Conservation (phyloP, 1,140 invertebrate species). For the Leptinotarsa defecta region DNA sequence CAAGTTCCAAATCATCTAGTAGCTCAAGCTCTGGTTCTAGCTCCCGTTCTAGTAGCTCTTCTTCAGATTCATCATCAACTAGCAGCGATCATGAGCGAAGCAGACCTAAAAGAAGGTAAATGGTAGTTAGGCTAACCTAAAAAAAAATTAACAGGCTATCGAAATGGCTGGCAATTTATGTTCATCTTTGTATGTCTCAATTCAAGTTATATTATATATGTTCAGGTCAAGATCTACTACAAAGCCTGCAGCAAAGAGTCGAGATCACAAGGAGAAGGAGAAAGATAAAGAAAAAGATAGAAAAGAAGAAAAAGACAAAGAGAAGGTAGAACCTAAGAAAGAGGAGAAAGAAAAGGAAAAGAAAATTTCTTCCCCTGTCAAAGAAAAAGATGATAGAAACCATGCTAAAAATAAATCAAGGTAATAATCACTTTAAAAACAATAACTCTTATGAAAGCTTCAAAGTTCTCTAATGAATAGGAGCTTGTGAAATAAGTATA, state of each 20-base stretch:
- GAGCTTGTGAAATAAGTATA: too few relatives aligned
- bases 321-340: constrained; percentile 53
- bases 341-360: constrained; percentile 62
- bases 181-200: too few relatives aligned
- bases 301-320: constrained; percentile 61
- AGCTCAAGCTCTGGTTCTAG: constrained; percentile 73
- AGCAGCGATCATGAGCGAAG: constrained; percentile 65
- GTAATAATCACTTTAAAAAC: constrained; percentile 44
- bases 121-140: too few relatives aligned
- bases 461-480: too few relatives aligned
- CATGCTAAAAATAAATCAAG: constrained; percentile 62
- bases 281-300: constrained; percentile 62
- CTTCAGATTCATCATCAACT: constrained; percentile 61
- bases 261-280: constrained; percentile 60
- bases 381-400: constrained; percentile 62
- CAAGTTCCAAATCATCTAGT: constrained; percentile 63
- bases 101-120: constrained; percentile 64
- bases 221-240: constrained; percentile 47
- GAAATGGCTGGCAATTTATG: too few relatives aligned
- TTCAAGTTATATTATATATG: not conserved
- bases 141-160: too few relatives aligned
- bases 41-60: constrained; percentile 75
- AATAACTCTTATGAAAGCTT: too few relatives aligned
- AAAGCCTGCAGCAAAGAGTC: constrained; percentile 56
- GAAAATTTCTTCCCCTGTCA: constrained; percentile 51